These are phyloP conservation scores for Tenthredo notha DNA, from an alignment of 2,888 invertebrate genomes.

Conservation along the genomic window DNA sequence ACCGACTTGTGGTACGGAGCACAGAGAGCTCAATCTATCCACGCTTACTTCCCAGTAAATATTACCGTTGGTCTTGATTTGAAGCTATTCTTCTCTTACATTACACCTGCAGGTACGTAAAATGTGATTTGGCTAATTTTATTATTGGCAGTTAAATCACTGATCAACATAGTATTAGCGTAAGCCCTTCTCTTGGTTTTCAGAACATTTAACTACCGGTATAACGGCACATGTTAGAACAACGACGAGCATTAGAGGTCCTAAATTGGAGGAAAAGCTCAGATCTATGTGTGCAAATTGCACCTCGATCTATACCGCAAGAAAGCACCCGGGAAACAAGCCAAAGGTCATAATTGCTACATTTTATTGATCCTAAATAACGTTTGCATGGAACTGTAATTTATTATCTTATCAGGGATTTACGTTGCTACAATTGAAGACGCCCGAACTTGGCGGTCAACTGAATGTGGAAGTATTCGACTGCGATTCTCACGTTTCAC, in stretches of 20 bases:
- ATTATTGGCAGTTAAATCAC: background rate
- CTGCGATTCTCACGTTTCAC: conserved; percentile 69
- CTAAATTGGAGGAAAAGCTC: conserved; percentile 63
- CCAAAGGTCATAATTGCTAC: conserved; percentile 61
- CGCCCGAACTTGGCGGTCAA: conserved; percentile 72
- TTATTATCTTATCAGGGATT: conserved; percentile 60
- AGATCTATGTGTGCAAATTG: conserved; percentile 68
- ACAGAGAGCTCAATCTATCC: conserved; percentile 85
- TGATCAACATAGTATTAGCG: background rate
- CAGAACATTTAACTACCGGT: conserved; percentile 72
- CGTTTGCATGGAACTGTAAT: background rate
- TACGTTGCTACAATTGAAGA: conserved; percentile 65
- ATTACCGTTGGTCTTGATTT: conserved; percentile 72
- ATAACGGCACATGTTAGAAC: conserved; percentile 72
- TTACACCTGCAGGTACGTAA: conserved; percentile 70
- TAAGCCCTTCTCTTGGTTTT: background rate
- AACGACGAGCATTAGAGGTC: conserved; percentile 70
- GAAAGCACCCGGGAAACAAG: conserved; percentile 63
- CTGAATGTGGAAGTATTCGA: conserved; percentile 70
- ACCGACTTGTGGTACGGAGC: conserved; percentile 84
- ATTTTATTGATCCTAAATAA: background rate
- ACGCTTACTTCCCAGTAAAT: conserved; percentile 84
- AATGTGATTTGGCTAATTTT: background rate
- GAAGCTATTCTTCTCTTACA: conserved; percentile 72
- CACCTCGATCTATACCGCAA: conserved; percentile 66